Base-by-base conservation (phyloP, 1,140 invertebrate species). In the Formica exsecta region DNA sequence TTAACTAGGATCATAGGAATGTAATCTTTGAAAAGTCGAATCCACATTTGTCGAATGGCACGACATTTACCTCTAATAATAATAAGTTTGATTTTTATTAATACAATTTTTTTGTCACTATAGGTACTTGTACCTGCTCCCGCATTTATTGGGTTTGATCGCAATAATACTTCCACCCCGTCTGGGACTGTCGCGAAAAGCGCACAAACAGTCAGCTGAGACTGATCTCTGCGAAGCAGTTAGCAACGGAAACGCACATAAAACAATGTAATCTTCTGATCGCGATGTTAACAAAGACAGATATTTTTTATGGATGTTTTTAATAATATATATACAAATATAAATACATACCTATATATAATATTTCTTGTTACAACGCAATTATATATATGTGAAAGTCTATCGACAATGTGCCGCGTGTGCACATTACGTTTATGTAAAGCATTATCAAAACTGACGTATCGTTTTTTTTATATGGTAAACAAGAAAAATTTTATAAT, bases 61-160 rank as follows among this genome's bases (percentile, higher is more conserved):
- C 0, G 7, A 9, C 11, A 8, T 44, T 2, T 25, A 2, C 3
- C 7, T 0, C 22, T 59, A 68, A 41, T 71, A 11, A 11, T 36
- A 54, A 8, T 19, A 54, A 25, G 0, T 19, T 3, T 38, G 0
- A 36, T n/a, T 70, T 57, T 80, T 19, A 59, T 48, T 59, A 68
- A 61, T n/a, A 19, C 0, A 8, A 22, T 38, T 62, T 44, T 64
- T 71, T 87, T 84, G 36, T 88, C 90, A 92, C 90, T 92, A 29
- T 29, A 96, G 96, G 91, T 93, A 95, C 61, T 92, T 96, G 89
- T 96, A 96, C 94, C 96, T 96, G 94, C 95, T 95, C 91, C 94
- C 96, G 89, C 96, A 97, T 92, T 87, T 97, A 71, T 87, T 96
- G 80, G 95, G 95, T 89, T 81, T 96, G 44, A 92, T 93, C 48